Base-by-base conservation (phyloP, 2,888 invertebrate genomes). In the Platycheirus rosarum region DNA sequence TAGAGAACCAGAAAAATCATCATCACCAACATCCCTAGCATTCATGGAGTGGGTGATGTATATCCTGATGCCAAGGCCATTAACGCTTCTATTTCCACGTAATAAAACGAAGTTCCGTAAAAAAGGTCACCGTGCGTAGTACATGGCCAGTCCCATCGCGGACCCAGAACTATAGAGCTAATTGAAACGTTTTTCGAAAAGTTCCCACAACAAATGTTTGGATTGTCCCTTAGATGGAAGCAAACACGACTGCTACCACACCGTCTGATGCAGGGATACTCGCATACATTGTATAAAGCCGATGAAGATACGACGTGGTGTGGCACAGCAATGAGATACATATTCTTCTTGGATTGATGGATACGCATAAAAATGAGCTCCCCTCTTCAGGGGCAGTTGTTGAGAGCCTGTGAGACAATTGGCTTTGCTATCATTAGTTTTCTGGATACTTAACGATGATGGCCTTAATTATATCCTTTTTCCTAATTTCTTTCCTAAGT, bases 391-490 rank as follows among this genome's bases (percentile, higher is more conserved):
- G 53, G 53, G 60, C n/a, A n/a, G 51, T 32, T n/a, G 23, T n/a
- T n/a, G n/a, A n/a, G n/a, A n/a, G n/a, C 13, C 62, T 76, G 71
- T 53, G 68, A 70, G 71, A 86, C 87, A 88, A 88, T 88, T 88
- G 88, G 86, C 87, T 87, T 87, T 88, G 88, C 86, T 85, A 88
- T 89, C 89, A 89, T 89, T 89, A 89, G 89, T 88, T 88, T 87
- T 87, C 88, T 86, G 87, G 89, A 86, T 87, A 88, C 89, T 89
- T 88, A 89, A 89, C 88, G 88, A 87, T 89, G 89, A 88, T 88
- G 88, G 86, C 88, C 88, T 88, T 89, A 89, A 89, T 89, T 89
- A 89, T 88, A 85, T 86, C 85, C 85, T 85, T 86, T 85, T 77
- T 63, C 77, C 85, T 85, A 84, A 85, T 85, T 85, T 86, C 85